Conservation (phyloP, 2,113 vertebrate species). For the Carlito syrichta region DNA sequence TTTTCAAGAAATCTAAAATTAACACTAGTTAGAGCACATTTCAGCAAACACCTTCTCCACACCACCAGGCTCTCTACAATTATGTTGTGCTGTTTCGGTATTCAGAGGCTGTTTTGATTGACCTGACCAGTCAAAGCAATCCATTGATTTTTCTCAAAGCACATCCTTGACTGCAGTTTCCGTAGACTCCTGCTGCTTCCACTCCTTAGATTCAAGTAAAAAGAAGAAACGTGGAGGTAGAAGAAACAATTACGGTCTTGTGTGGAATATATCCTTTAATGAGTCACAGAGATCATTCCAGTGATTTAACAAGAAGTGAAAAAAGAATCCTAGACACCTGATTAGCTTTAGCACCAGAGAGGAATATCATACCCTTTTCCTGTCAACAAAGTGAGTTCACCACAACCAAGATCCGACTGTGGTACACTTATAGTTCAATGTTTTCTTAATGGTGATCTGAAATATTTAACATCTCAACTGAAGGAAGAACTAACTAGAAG, state of each 20-base stretch:
- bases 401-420: neutral
- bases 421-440: neutral
- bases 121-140: slow-evolving; percentile 26
- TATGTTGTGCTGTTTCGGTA: neutral
- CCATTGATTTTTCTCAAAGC: slow-evolving; percentile 45
- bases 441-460: neutral
- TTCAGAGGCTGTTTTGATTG: slow-evolving; percentile 6
- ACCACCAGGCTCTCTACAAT: neutral
- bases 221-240: neutral
- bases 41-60: neutral
- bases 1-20: slow-evolving; percentile 6
- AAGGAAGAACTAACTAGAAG: neutral
- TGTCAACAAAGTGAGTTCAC: neutral
- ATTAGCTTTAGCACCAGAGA: neutral
- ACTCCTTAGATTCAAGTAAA: slow-evolving; percentile 9
- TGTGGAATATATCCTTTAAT: neutral
- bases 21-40: neutral
- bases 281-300: neutral
- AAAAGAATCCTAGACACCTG: neutral
- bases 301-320: neutral
- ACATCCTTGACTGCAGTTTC: neutral
- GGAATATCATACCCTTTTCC: neutral
- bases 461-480: slow-evolving; percentile 1
- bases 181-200: neutral
- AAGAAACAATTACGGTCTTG: neutral